Evolutionary conservation across 2,797 vertebrate species (phyloP).

Genomic region (Eupleurogrammus muticus): DNA sequence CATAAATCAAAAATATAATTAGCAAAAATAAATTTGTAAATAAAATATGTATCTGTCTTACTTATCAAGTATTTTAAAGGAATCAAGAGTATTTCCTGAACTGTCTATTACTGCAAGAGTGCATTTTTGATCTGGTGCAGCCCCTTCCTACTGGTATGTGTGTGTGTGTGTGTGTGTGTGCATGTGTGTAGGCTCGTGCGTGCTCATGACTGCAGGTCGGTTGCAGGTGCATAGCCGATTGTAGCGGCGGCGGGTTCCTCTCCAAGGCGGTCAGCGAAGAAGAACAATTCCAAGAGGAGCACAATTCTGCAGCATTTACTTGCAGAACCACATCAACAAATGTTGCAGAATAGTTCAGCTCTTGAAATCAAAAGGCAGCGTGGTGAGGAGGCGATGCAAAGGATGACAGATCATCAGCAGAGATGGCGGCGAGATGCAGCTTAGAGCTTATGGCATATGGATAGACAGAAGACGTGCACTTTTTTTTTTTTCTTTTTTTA

Average conservation of each 20-base stretch:
- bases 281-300: constrained; percentile 87
- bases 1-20: too few species aligned
- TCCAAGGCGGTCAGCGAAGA: constrained; percentile 76
- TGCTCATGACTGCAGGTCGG: constrained; percentile 13
- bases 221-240: constrained; percentile 54
- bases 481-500: constrained; percentile 55
- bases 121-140: not conserved
- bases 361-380: constrained; percentile 85
- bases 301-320: constrained; percentile 89
- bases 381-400: constrained; percentile 74
- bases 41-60: too few species aligned
- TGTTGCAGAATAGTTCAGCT: constrained; percentile 89
- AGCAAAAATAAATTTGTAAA: too few species aligned
- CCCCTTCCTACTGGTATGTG: not conserved
- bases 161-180: too few species aligned
- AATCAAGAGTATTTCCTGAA: not conserved
- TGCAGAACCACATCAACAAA: constrained; percentile 86
- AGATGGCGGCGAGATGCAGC: constrained; percentile 65
- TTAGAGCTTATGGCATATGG: constrained; percentile 64
- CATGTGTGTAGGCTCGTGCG: too few species aligned
- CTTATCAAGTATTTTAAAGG: too few species aligned
- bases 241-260: constrained; percentile 67
- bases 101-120: too few species aligned
- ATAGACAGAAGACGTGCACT: constrained; percentile 47
- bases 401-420: constrained; percentile 72